phyloP scores from a whole-genome alignment of 37 sponge, comb jelly and placozoan genomes.

The Eunapius fragilis region DNA sequence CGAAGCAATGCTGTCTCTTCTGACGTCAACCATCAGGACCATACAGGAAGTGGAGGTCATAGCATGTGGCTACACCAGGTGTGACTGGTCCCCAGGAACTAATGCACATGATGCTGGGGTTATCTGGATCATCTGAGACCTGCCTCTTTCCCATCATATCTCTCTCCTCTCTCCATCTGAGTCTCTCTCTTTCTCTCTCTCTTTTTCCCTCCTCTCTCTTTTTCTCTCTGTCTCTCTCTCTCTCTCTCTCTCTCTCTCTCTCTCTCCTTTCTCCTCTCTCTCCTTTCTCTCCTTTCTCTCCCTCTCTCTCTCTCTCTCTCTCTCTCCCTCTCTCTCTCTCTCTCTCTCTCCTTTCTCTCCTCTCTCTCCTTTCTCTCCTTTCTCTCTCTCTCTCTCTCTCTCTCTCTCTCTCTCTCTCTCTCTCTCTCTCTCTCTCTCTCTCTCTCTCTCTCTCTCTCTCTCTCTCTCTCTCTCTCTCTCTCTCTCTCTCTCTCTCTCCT shows the following conservation, averaged over 20 bases:
- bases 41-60: constrained; percentile 40
- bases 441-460: not conserved
- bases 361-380: not conserved
- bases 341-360: not conserved
- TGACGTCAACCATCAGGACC: constrained; percentile 5
- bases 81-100: not conserved
- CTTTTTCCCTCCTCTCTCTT: not conserved
- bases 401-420: not conserved
- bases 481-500: not conserved
- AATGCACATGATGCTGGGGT: too few species aligned
- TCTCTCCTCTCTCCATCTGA: not conserved
- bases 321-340: too few species aligned
- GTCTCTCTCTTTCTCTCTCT: too few species aligned
- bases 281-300: too few species aligned
- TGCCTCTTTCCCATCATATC: too few species aligned
- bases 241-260: too few species aligned
- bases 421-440: not conserved
- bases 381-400: not conserved
- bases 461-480: not conserved
- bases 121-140: too few species aligned
- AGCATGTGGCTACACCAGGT: constrained; percentile 24
- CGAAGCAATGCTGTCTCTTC: constrained; percentile 28
- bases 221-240: too few species aligned
- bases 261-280: too few species aligned
- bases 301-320: too few species aligned